Base-by-base conservation (phyloP, 2,113 vertebrate species). In the Pluvianellus socialis region DNA sequence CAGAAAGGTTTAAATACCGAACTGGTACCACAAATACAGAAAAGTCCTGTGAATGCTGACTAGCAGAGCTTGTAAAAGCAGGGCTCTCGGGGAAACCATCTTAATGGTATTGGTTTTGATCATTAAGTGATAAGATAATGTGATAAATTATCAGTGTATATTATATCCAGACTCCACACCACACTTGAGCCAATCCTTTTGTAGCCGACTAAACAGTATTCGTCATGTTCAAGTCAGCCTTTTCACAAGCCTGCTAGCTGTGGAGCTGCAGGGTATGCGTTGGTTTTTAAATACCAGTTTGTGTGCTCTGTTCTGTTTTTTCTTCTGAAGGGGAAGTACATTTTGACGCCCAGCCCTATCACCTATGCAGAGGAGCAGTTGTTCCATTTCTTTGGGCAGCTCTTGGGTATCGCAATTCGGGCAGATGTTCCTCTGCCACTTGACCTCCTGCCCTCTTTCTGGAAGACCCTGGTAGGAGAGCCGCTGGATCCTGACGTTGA, bases 311-410 rank as follows among this genome's bases (percentile, higher is more conserved):
- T 7, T 62, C 23, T 62, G 26, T 4, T 40, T 47, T 22, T 65
- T 10, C 27, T 19, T 4, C 24, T 27, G 8, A 96, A 99, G 99
- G 99, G 99, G 56, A 99, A 99, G 92, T 99, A 98, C 90, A 99
- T 99, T 94, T 96, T 99, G 98, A 99, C 99, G 0, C 99, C 99
- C 1, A 98, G 99, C 91, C 99, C 99, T 24, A 99, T 99, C 95
- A 99, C 98, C 97, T 99, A 99, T 1, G 98, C 98, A 7, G 99
- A 99, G 96, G 99, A 99, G 94, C 99, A 99, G 98, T 94, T 99
- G 44, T 98, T 99, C 90, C 99, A 99, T 87, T 99, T 99, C 98
- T 99, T 99, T 2, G 99, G 99, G 67, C 99, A 99, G 93, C 97
- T 99, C 47, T 96, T 99, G 89, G 99, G 99, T 14, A 99, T 99